phyloP scores from a whole-genome alignment of 1,140 invertebrate genomes.

The Hyles euphorbiae region DNA sequence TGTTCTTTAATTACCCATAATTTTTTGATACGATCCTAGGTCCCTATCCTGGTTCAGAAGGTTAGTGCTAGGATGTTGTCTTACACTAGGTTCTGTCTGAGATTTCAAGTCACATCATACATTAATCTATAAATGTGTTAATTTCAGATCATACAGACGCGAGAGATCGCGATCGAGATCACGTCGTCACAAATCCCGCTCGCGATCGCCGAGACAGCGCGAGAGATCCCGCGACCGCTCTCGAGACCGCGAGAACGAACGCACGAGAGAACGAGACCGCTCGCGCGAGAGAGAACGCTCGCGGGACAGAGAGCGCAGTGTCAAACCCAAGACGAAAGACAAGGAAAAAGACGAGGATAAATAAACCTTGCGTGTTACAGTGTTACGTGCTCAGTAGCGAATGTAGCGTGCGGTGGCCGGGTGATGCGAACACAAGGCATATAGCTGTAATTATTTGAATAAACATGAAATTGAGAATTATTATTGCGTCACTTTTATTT shows the following conservation, averaged over 20 bases:
- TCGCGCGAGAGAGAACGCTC: conserved; percentile 28
- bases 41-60: background rate
- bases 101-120: too few species aligned
- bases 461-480: conserved; percentile 2
- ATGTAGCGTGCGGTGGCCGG: background rate
- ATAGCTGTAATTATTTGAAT: conserved; percentile 5
- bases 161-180: conserved; percentile 67
- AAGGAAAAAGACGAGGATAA: conserved; percentile 69
- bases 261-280: conserved; percentile 25
- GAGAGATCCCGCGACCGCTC: conserved; percentile 40
- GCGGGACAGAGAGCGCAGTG: conserved; percentile 48
- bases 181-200: conserved; percentile 67
- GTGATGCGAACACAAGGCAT: background rate
- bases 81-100: too few species aligned
- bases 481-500: too few species aligned
- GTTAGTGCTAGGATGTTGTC: background rate
- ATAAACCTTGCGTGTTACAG: conserved; percentile 16
- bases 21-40: background rate
- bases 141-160: conserved; percentile 59
- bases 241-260: conserved; percentile 18
- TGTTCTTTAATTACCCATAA: background rate
- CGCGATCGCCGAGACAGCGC: conserved; percentile 58
- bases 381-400: conserved; percentile 1
- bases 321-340: conserved; percentile 59
- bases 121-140: background rate